Base-by-base conservation (phyloP, 2,888 invertebrate genomes). In the Pristionchus japonicus region DNA sequence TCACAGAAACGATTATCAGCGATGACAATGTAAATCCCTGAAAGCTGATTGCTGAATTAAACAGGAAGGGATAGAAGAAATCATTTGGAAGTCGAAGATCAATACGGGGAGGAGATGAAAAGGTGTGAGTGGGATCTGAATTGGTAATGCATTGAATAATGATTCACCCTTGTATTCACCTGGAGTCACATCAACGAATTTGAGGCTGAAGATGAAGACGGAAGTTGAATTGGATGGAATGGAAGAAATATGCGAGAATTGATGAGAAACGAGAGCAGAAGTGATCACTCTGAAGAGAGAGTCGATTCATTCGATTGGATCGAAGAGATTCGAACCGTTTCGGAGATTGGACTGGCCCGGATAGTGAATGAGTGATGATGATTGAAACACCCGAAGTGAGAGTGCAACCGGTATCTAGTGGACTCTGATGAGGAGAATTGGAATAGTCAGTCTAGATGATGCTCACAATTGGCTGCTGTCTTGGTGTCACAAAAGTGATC, bases 21-120 rank as follows among this genome's bases (percentile, higher is more conserved):
- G 17, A 70, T 70, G 37, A 70, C 15, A 17, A 70, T 3, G 31
- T 11, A 4, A 20, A 4, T 34, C 43, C 11, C 7, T n/a, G n/a
- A n/a, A 11, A 52, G 52, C 3, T 15, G 23, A 34, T 9, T 49
- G 57, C 49, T 23, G 86, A 86, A 49, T 52, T 86, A 34, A 70
- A 27, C 4, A 86, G 49, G 34, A 86, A 86, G 13, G 86, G 86
- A 74, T 74, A 86, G 74, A 86, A 86, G 86, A 86, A 86, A 74
- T 86, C 86, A 86, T 31, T 27, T 34, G 86, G 86, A 34, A 86
- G 52, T 13, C 86, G 86, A 13, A 86, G 49, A 70, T 86, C 86
- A 34, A 86, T 86, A 15, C 34, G n/a, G 13, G 86, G 86, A 49
- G 86, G 86, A 86, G 74, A 49, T 15, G 86, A 47, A 27, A 86